Conservation (phyloP, 2,113 vertebrate species). For the Psophia crepitans region DNA sequence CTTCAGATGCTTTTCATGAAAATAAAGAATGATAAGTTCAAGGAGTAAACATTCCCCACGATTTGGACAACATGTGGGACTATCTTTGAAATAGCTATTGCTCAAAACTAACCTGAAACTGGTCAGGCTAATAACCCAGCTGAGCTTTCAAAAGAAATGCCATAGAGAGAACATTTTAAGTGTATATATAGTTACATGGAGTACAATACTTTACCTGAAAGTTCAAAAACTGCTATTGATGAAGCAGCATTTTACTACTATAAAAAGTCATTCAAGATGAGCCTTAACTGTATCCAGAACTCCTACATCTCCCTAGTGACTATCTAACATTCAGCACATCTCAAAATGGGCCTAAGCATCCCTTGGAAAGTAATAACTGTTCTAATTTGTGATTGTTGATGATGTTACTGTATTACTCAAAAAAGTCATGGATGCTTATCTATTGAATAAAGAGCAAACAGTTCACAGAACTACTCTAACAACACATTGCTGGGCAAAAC, state of each 20-base stretch:
- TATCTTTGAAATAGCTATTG: not conserved
- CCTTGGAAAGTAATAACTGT: not conserved
- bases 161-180: not conserved
- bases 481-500: not conserved
- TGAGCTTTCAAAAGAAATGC: not conserved
- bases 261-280: not conserved
- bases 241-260: not conserved
- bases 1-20: not conserved
- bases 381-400: not conserved
- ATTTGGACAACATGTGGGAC: not conserved
- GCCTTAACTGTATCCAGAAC: not conserved
- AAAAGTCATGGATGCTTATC: not conserved
- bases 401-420: not conserved
- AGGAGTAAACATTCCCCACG: not conserved
- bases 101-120: not conserved
- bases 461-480: not conserved
- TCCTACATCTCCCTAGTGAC: not conserved
- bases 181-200: not conserved
- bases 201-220: not conserved
- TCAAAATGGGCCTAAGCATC: not conserved
- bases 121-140: not conserved
- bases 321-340: slow-evolving; percentile 10
- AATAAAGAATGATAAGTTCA: not conserved
- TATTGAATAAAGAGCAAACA: not conserved
- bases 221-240: not conserved